Conservation (phyloP, 2,113 vertebrate genomes). For the Tricholaema leucomelas region DNA sequence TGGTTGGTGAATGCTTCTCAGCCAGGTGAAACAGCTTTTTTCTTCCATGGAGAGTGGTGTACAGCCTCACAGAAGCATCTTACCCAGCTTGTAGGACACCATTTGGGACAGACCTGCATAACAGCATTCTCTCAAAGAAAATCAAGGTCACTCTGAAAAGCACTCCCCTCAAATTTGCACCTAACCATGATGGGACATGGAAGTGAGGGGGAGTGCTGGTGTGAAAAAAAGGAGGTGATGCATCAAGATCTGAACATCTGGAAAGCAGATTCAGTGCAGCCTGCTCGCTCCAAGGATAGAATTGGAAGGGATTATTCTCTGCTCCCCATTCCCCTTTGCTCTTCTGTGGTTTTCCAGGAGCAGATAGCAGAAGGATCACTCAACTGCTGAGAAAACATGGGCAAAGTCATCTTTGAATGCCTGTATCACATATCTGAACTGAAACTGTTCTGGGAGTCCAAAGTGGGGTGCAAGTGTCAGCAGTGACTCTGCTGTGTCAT, state of each 20-base stretch:
- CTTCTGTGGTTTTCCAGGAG: background rate
- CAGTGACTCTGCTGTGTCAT: background rate
- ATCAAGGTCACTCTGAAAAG: background rate
- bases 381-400: background rate
- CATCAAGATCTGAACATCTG: background rate
- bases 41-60: background rate
- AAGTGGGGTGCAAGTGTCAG: background rate
- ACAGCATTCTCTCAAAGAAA: background rate
- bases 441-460: background rate
- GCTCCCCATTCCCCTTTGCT: background rate
- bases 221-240: background rate
- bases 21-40: background rate
- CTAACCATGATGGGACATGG: fast-evolving
- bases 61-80: background rate
- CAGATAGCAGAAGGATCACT: background rate
- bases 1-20: background rate
- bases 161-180: background rate
- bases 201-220: background rate
- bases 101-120: background rate
- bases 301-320: background rate
- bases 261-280: background rate
- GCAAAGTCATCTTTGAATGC: background rate
- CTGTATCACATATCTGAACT: fast-evolving
- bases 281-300: background rate
- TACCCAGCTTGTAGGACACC: background rate